Conservation (phyloP, 2,888 invertebrate genomes). For the Hydriomena furcata region DNA sequence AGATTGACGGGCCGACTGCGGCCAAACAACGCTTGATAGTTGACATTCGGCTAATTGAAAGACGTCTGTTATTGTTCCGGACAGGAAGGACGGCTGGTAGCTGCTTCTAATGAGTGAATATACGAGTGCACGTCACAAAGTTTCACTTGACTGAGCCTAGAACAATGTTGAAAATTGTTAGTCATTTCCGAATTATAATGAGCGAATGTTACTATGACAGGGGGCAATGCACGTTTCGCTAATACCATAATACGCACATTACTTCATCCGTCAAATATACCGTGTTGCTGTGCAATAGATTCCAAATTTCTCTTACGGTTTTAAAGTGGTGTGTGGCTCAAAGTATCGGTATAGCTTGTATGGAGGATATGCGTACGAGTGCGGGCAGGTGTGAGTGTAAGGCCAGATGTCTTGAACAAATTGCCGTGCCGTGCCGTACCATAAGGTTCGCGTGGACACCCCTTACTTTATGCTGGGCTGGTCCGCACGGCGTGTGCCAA, state of each 20-base stretch:
- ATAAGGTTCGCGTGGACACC: conserved; percentile 80
- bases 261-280: conserved; percentile 35
- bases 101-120: conserved; percentile 58
- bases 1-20: conserved; percentile 64
- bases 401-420: conserved; percentile 83
- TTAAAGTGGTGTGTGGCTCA: conserved; percentile 8
- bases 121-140: conserved; percentile 56
- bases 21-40: conserved; percentile 60
- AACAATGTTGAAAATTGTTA: conserved; percentile 71
- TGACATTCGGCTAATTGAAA: conserved; percentile 65
- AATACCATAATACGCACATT: conserved; percentile 62
- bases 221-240: conserved; percentile 73
- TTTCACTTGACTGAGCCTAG: conserved; percentile 66
- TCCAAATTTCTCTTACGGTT: conserved; percentile 23
- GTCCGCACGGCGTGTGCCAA: conserved; percentile 76
- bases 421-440: conserved; percentile 66
- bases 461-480: conserved; percentile 62
- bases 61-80: conserved; percentile 58
- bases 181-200: conserved; percentile 81
- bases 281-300: conserved; percentile 42
- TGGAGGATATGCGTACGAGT: conserved; percentile 53
- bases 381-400: conserved; percentile 76
- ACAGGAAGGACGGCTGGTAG: conserved; percentile 45
- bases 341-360: conserved; percentile 65
- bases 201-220: conserved; percentile 61